Evolutionary conservation across 2,888 invertebrate genomes (phyloP).

Genomic region (Strigamia maritima): DNA sequence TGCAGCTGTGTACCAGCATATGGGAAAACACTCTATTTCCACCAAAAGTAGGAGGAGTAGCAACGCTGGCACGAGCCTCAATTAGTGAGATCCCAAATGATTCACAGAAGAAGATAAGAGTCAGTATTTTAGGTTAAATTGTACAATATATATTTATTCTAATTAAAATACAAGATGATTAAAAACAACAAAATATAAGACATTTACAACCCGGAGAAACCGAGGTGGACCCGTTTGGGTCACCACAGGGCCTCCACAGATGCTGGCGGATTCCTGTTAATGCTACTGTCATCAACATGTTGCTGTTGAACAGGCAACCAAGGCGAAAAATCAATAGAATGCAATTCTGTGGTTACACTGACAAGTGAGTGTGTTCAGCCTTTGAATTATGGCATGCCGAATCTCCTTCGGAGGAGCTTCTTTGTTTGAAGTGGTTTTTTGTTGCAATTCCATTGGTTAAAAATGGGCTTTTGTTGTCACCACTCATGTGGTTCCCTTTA

Average conservation of each 20-base stretch:
- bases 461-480: neutral
- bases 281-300: neutral
- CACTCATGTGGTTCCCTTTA: neutral
- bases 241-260: neutral
- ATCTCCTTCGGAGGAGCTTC: constrained; percentile 16
- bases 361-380: neutral
- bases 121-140: too few relatives aligned
- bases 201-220: too few relatives aligned
- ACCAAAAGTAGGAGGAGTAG: too few relatives aligned
- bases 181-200: too few relatives aligned
- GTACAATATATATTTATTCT: too few relatives aligned
- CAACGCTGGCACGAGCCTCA: too few relatives aligned
- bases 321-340: neutral
- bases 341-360: neutral
- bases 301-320: neutral
- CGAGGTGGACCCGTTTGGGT: too few relatives aligned
- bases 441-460: neutral
- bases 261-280: neutral
- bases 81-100: too few relatives aligned
- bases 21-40: too few relatives aligned
- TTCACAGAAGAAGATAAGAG: too few relatives aligned
- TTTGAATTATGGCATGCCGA: neutral
- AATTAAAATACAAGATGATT: too few relatives aligned
- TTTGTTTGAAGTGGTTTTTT: neutral
- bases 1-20: too few relatives aligned